Evolutionary conservation across 2,797 vertebrate species (phyloP).

Genomic region (Natrix natrix): DNA sequence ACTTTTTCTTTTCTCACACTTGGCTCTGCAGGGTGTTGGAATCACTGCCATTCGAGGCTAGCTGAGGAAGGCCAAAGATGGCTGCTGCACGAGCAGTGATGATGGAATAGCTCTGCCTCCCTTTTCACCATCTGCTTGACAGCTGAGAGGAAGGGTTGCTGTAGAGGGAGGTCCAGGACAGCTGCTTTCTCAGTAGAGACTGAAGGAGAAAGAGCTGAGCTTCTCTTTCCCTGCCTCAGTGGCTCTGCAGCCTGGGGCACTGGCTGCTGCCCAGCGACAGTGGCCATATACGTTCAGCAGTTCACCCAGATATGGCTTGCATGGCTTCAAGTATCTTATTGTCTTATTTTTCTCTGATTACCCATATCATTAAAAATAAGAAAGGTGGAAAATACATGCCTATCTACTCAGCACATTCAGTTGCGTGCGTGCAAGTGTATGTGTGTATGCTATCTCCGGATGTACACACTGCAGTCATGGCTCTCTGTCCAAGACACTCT

Average conservation of each 20-base stretch:
- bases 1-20: background rate
- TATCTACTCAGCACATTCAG: background rate
- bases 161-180: background rate
- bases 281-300: background rate
- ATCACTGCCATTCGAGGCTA: background rate
- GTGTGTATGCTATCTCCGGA: background rate
- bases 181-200: background rate
- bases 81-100: background rate
- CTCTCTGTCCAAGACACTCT: background rate
- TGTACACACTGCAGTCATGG: background rate
- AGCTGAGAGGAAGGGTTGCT: background rate
- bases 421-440: background rate
- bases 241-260: background rate
- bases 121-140: background rate
- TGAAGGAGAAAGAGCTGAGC: background rate
- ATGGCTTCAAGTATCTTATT: background rate
- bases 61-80: background rate
- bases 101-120: background rate
- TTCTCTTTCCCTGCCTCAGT: background rate
- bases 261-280: background rate
- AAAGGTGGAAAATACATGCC: background rate
- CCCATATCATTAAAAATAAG: background rate
- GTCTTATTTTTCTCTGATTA: background rate
- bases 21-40: background rate
- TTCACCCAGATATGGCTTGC: background rate